Percentiles rank a stretch among this genome's conserved stretches.
These are phyloP conservation scores for Cyprinodon tularosa DNA, from an alignment of 2,113 vertebrate species.

Conservation along the genomic window DNA sequence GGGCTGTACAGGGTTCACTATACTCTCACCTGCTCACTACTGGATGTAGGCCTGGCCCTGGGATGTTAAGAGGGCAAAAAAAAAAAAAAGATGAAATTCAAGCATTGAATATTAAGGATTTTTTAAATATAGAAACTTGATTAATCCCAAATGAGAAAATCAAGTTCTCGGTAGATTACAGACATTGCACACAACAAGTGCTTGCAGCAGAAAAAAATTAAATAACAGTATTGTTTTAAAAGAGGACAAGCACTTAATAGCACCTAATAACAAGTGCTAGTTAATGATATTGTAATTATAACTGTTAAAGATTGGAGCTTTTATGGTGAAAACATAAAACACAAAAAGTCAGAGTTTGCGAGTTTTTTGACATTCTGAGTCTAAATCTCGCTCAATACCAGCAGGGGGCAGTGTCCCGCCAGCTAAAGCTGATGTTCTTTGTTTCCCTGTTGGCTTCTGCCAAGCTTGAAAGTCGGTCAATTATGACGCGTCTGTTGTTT, in stretches of 20 bases:
- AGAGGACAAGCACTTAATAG: not conserved
- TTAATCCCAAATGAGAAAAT: too few relatives aligned
- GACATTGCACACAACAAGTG: too few relatives aligned
- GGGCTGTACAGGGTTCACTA: not conserved
- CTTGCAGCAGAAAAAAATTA: too few relatives aligned
- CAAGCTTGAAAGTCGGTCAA: constrained; percentile 43
- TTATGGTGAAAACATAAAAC: not conserved
- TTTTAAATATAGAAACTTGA: too few relatives aligned
- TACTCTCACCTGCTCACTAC: not conserved
- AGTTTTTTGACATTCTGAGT: not conserved
- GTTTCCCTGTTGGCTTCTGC: not conserved
- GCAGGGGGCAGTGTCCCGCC: constrained; percentile 22
- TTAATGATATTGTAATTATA: not conserved
- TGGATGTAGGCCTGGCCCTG: not conserved
- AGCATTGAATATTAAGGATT: not conserved
- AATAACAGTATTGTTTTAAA: not conserved
- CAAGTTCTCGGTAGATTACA: too few relatives aligned
- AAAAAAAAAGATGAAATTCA: not conserved
- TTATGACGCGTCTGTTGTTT: constrained; percentile 41
- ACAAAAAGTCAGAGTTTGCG: not conserved
- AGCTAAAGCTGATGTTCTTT: not conserved
- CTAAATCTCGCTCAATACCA: not conserved
- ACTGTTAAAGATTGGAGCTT: not conserved
- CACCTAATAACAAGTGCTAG: too few relatives aligned
- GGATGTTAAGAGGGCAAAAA: not conserved